Evolutionary conservation across 2,113 vertebrate species (phyloP).

Genomic region (Acanthisitta chloris): DNA sequence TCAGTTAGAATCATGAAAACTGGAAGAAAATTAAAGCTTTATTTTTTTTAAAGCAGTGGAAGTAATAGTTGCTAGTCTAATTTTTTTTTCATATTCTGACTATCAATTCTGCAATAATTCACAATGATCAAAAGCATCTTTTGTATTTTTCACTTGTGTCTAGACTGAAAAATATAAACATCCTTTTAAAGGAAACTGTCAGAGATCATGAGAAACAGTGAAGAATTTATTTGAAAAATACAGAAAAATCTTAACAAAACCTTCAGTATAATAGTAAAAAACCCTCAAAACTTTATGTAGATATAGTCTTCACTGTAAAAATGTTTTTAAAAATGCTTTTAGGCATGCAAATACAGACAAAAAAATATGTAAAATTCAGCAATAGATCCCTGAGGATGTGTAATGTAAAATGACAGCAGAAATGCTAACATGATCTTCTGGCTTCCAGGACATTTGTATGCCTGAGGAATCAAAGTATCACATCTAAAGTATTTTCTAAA

Average conservation of each 20-base stretch:
- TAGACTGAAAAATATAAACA: not conserved
- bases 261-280: not conserved
- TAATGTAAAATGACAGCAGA: not conserved
- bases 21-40: not conserved
- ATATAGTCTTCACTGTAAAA: not conserved
- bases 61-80: not conserved
- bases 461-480: not conserved
- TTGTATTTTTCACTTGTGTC: not conserved
- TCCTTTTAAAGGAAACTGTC: not conserved
- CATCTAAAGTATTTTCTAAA: not conserved
- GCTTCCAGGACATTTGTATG: not conserved
- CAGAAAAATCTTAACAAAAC: not conserved
- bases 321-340: not conserved
- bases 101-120: not conserved
- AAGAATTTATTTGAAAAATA: not conserved
- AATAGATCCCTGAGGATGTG: not conserved
- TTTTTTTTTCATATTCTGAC: not conserved
- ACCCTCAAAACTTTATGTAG: not conserved
- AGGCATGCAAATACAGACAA: not conserved
- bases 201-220: not conserved
- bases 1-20: not conserved
- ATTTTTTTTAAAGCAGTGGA: not conserved
- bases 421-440: not conserved
- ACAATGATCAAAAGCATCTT: not conserved
- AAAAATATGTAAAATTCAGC: not conserved